Evolutionary conservation across 2,113 vertebrate species (phyloP).

Genomic region (Dicentrarchus labrax): DNA sequence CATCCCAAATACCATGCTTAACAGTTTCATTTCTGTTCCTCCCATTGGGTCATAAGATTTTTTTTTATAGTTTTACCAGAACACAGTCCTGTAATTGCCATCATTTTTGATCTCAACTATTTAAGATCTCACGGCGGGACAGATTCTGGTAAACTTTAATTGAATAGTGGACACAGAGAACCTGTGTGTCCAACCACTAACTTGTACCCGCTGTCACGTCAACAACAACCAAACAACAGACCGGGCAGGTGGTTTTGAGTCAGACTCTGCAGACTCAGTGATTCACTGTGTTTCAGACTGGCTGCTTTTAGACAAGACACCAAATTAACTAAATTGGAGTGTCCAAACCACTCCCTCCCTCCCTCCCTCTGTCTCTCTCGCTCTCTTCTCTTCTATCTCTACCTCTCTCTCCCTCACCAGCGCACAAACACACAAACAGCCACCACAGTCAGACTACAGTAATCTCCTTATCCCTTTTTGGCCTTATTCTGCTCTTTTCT

Average conservation of each 20-base stretch:
- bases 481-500: constrained; percentile 73
- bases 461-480: constrained; percentile 69
- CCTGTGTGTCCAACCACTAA: constrained; percentile 28
- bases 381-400: neutral
- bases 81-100: constrained; percentile 37
- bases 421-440: constrained; percentile 47
- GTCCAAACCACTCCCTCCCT: constrained; percentile 16
- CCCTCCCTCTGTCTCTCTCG: accelerated
- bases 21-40: neutral
- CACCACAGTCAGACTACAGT: constrained; percentile 54
- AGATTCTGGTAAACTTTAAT: constrained; percentile 34
- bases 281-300: constrained; percentile 67
- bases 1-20: neutral
- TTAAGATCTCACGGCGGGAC: neutral
- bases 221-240: constrained; percentile 45
- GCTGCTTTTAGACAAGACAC: constrained; percentile 73
- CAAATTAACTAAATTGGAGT: constrained; percentile 69
- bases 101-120: constrained; percentile 14
- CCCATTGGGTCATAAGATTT: constrained; percentile 17
- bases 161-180: constrained; percentile 15
- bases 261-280: constrained; percentile 57
- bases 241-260: constrained; percentile 57
- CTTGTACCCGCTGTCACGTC: constrained; percentile 16
- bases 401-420: neutral
- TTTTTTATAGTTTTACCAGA: neutral